These are phyloP conservation scores for Hipparchia semele DNA, from an alignment of 2,888 invertebrate species.

Conservation along the genomic window DNA sequence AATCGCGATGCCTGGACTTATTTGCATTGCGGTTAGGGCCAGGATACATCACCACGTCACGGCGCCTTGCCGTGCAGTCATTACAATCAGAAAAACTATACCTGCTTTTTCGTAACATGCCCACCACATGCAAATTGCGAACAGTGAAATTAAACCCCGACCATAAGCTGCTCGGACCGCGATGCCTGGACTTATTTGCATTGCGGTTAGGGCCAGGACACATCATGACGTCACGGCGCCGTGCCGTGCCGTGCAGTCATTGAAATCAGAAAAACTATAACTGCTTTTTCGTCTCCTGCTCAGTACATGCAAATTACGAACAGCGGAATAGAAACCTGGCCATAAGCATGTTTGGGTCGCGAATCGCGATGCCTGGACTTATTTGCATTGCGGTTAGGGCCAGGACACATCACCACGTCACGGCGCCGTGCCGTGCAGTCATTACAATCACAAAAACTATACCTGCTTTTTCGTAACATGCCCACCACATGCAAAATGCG, in stretches of 20 bases:
- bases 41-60: too few relatives aligned
- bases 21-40: constrained; percentile 48
- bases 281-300: constrained; percentile 16
- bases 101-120: too few relatives aligned
- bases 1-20: constrained; percentile 42
- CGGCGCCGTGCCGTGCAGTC: neutral
- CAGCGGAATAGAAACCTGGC: constrained; percentile 52
- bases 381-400: constrained; percentile 48
- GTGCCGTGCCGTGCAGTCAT: too few relatives aligned
- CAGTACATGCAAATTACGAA: constrained; percentile 28
- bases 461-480: constrained; percentile 27
- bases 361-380: constrained; percentile 42
- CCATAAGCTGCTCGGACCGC: constrained; percentile 51
- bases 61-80: neutral
- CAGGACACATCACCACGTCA: neutral
- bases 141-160: constrained; percentile 52
- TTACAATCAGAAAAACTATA: constrained; percentile 23
- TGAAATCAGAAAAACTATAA: too few relatives aligned
- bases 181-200: constrained; percentile 47
- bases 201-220: constrained; percentile 40
- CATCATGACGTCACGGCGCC: too few relatives aligned
- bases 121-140: constrained; percentile 29
- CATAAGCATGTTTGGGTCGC: constrained; percentile 45
- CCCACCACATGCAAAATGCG: constrained; percentile 27
- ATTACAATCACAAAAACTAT: constrained; percentile 23